phyloP scores from a whole-genome alignment of 2,888 invertebrate species.

The Callyntrura sp. region DNA sequence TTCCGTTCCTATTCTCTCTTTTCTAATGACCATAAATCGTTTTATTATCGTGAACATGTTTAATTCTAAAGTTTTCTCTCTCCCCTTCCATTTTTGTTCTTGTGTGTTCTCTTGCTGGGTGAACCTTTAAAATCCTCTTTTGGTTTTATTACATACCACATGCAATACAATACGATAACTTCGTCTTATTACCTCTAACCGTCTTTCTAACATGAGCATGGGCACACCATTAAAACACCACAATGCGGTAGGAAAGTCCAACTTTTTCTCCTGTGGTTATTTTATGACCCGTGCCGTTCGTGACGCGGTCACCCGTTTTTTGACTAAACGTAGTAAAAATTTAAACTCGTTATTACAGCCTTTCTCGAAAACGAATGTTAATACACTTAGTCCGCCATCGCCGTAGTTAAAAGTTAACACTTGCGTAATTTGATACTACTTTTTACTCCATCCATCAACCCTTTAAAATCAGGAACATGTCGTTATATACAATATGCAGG shows the following conservation, averaged over 20 bases:
- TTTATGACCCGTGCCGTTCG: constrained; percentile 52
- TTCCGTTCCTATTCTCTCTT: background rate
- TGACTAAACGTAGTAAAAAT: constrained; percentile 17
- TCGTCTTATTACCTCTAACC: too few relatives aligned
- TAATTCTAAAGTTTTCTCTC: background rate
- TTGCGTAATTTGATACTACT: too few relatives aligned
- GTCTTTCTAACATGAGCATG: background rate
- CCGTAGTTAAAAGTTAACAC: background rate
- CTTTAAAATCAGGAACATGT: too few relatives aligned
- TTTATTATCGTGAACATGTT: background rate
- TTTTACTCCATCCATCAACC: too few relatives aligned
- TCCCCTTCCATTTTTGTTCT: background rate
- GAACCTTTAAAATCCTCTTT: constrained; percentile 28
- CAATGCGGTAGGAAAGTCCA: background rate
- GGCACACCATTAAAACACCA: constrained; percentile 30
- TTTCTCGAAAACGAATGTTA: background rate
- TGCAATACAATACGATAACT: background rate
- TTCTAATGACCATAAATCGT: constrained; percentile 39
- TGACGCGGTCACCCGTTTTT: constrained; percentile 49
- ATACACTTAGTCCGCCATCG: background rate
- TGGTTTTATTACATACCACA: background rate
- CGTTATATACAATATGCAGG: too few relatives aligned
- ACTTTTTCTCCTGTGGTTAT: constrained; percentile 14
- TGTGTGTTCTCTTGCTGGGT: background rate
- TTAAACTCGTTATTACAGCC: background rate